These are phyloP conservation scores for Drosophila meridiana DNA, from an alignment of 2,888 invertebrate species.

Conservation along the genomic window DNA sequence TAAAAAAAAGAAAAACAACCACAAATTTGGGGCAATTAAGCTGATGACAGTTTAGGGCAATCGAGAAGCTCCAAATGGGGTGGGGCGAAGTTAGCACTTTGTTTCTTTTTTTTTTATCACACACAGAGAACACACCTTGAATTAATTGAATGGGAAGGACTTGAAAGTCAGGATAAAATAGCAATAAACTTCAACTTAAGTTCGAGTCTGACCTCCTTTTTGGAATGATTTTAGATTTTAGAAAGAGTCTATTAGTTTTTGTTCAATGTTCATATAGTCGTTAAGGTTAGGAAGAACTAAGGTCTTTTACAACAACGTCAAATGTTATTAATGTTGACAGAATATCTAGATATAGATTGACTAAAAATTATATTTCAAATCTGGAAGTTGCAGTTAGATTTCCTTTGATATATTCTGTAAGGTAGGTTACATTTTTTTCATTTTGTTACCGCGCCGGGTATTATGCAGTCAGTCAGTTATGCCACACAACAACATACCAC, in stretches of 20 bases:
- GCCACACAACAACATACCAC: neutral
- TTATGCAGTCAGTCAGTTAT: neutral
- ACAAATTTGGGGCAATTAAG: constrained; percentile 76
- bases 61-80: constrained; percentile 23
- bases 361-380: too few relatives aligned
- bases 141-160: constrained; percentile 31
- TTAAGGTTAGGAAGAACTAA: neutral
- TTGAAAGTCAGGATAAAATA: constrained; percentile 27
- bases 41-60: constrained; percentile 76
- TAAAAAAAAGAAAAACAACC: constrained; percentile 18
- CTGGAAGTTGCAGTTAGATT: too few relatives aligned
- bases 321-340: too few relatives aligned
- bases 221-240: neutral
- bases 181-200: constrained; percentile 36
- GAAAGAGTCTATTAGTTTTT: neutral
- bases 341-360: too few relatives aligned
- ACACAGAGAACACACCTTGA: constrained; percentile 44
- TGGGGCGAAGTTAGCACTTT: constrained; percentile 7
- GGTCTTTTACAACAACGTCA: too few relatives aligned
- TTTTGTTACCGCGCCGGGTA: neutral
- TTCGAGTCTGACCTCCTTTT: constrained; percentile 11
- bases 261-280: neutral
- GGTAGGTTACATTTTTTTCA: neutral
- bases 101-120: constrained; percentile 1
- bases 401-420: too few relatives aligned